Conservation (phyloP, 2,113 vertebrate genomes). For the Leptodactylus fuscus region DNA sequence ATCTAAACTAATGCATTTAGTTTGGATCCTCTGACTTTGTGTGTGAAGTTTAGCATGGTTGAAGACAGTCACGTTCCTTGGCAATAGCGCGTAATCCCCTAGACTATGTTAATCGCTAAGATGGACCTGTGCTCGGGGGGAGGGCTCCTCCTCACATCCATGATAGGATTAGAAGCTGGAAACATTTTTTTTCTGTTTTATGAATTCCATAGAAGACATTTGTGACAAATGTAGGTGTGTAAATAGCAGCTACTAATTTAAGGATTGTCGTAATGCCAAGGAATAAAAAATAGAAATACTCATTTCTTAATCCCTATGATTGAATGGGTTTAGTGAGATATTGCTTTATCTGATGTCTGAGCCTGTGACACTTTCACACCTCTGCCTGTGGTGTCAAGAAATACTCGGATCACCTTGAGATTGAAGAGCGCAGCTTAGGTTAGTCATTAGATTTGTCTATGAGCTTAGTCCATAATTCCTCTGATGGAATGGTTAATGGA, state of each 20-base stretch:
- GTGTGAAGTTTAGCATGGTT: conserved; percentile 1
- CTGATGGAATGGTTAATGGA: conserved; percentile 25
- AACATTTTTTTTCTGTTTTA: conserved; percentile 8
- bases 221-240: neutral
- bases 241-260: conserved; percentile 23
- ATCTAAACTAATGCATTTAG: neutral
- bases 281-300: conserved; percentile 37
- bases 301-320: conserved; percentile 32
- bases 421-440: conserved; percentile 4
- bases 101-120: conserved; percentile 32
- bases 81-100: conserved; percentile 37
- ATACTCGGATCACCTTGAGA: neutral
- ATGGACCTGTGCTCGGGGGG: conserved; percentile 23
- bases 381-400: neutral
- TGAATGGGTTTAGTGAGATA: conserved; percentile 5
- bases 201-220: conserved; percentile 25
- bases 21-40: neutral
- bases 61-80: neutral
- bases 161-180: conserved; percentile 49
- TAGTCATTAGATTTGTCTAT: conserved; percentile 5
- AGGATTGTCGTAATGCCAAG: neutral
- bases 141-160: conserved; percentile 1
- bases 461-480: neutral
- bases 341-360: conserved; percentile 7
- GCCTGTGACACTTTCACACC: conserved; percentile 18